Conservation (phyloP, 64 coral and sea anemone species). For the Stichodactyla mertensii region DNA sequence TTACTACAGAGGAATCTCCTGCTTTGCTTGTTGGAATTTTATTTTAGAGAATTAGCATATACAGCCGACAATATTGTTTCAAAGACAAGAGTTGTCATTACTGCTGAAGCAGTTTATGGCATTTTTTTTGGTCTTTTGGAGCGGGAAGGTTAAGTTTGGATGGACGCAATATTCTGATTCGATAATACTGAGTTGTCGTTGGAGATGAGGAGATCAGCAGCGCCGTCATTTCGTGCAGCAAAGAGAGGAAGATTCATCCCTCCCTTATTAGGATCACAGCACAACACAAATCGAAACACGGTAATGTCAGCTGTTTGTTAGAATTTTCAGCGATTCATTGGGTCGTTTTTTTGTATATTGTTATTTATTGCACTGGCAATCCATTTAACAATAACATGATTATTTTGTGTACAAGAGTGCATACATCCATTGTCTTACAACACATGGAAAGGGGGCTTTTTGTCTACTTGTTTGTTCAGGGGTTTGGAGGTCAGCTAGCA, state of each 20-base stretch:
- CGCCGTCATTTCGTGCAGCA: slow-evolving; percentile 72
- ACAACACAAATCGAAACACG: not conserved
- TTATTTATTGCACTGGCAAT: too few relatives aligned
- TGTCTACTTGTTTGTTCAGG: too few relatives aligned
- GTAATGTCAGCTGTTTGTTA: not conserved
- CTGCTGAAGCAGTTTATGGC: not conserved
- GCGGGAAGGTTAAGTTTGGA: not conserved
- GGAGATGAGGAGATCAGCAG: slow-evolving; percentile 84
- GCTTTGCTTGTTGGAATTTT: not conserved
- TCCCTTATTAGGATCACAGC: slow-evolving; percentile 1
- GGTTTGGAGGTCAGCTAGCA: too few relatives aligned
- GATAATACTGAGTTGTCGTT: not conserved
- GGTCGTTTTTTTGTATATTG: too few relatives aligned
- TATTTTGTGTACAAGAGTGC: too few relatives aligned
- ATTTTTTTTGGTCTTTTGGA: not conserved
- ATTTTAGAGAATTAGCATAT: not conserved
- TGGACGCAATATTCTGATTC: not conserved
- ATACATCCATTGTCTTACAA: too few relatives aligned
- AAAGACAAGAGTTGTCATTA: not conserved
- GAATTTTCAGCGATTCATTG: too few relatives aligned
- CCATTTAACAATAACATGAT: too few relatives aligned
- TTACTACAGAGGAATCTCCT: not conserved
- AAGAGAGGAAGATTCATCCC: slow-evolving; percentile 71
- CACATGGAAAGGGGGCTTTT: too few relatives aligned
- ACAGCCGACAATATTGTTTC: not conserved